Conservation (phyloP, 1,140 invertebrate genomes). For the Leptinotarsa lineolata region DNA sequence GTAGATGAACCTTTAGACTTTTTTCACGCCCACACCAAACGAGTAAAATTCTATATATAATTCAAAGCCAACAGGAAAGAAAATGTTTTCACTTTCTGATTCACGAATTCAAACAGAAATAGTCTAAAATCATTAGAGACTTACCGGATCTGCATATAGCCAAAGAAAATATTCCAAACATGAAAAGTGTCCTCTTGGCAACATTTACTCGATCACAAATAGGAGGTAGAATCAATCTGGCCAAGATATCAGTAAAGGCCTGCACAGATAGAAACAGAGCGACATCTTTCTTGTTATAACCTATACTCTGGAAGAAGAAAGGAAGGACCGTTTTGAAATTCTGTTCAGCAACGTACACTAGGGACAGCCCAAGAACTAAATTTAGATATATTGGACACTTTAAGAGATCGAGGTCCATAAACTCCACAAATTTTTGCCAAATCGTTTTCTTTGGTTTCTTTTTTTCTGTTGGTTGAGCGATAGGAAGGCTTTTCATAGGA, state of each 20-base stretch:
- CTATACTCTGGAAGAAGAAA: slow-evolving; percentile 70
- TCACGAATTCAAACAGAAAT: no score
- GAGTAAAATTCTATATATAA: no score
- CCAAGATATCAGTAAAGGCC: slow-evolving; percentile 72
- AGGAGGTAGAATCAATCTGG: slow-evolving; percentile 70
- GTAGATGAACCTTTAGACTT: no score
- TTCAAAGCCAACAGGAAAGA: no score
- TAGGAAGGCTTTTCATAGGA: slow-evolving; percentile 45
- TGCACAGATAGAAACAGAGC: slow-evolving; percentile 73
- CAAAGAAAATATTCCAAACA: slow-evolving; percentile 68
- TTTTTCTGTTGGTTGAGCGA: slow-evolving; percentile 36
- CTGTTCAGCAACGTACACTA: slow-evolving; percentile 74
- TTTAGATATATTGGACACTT: slow-evolving; percentile 69
- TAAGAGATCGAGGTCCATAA: slow-evolving; percentile 54
- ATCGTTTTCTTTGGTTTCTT: slow-evolving; percentile 44
- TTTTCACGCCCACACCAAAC: no score
- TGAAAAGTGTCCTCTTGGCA: slow-evolving; percentile 71
- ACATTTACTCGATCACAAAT: slow-evolving; percentile 69
- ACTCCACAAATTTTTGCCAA: slow-evolving; percentile 51
- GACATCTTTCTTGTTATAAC: slow-evolving; percentile 67
- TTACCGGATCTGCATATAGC: slow-evolving; percentile 73
- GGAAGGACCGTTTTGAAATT: slow-evolving; percentile 77
- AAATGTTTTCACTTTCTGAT: no score
- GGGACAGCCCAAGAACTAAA: slow-evolving; percentile 69
- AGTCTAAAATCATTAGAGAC: slow-evolving; percentile 40